These are phyloP conservation scores for Piaya cayana DNA, from an alignment of 2,113 vertebrate genomes.

Conservation along the genomic window DNA sequence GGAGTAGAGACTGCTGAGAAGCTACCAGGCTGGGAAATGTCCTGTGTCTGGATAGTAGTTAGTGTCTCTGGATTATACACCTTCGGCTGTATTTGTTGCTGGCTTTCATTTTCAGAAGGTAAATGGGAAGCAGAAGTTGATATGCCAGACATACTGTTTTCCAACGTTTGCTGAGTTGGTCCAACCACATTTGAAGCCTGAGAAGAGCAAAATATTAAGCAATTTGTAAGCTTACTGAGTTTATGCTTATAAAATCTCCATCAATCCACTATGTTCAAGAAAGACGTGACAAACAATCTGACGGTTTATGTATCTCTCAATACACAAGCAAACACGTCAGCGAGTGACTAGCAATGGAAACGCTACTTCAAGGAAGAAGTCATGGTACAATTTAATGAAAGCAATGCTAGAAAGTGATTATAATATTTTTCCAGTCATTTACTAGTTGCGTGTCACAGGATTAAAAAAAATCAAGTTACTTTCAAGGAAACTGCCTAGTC, in stretches of 20 bases:
- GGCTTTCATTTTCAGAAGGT: constrained; percentile 84
- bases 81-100: constrained; percentile 79
- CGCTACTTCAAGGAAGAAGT: neutral
- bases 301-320: neutral
- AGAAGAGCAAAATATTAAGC: neutral
- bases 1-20: constrained; percentile 80
- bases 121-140: constrained; percentile 82
- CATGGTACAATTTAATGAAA: neutral
- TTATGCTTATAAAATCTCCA: neutral
- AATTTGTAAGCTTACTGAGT: neutral
- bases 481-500: neutral
- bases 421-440: neutral
- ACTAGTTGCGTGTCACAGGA: neutral
- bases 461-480: neutral
- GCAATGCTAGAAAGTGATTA: neutral
- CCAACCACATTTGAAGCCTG: constrained; percentile 85
- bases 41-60: constrained; percentile 89
- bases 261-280: neutral
- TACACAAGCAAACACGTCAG: neutral
- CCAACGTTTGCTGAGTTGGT: constrained; percentile 83
- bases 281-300: neutral
- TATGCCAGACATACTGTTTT: constrained; percentile 79
- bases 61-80: constrained; percentile 84
- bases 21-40: constrained; percentile 80
- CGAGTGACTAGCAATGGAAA: neutral